These are phyloP conservation scores for Erannis defoliaria DNA, from an alignment of 2,888 invertebrate genomes.

Conservation along the genomic window DNA sequence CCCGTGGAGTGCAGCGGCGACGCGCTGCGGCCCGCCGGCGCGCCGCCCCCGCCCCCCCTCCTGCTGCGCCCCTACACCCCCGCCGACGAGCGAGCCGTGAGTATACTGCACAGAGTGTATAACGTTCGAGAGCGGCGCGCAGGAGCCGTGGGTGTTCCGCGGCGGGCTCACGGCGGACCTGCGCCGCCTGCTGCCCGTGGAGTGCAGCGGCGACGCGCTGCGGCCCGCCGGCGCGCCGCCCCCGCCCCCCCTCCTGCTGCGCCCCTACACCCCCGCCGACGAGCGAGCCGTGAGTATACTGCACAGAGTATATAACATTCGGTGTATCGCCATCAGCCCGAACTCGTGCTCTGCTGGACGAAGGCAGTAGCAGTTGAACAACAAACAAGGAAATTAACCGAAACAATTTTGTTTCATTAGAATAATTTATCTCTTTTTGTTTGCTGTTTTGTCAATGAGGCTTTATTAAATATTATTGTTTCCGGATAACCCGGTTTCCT, in stretches of 20 bases:
- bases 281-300: constrained; percentile 82
- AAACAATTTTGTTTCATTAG: no score
- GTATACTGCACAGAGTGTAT: no score
- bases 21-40: constrained; percentile 94
- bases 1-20: constrained; percentile 95
- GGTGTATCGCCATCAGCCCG: no score
- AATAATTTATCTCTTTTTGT: no score
- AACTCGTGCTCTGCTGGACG: no score
- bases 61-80: constrained; percentile 91
- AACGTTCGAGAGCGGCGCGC: constrained; percentile 98
- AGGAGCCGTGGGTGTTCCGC: constrained; percentile 99
- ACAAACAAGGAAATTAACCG: no score
- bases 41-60: constrained; percentile 79
- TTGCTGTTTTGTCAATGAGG: no score
- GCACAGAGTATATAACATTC: no score
- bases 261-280: constrained; percentile 91
- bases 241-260: constrained; percentile 75
- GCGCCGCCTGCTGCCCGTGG: constrained; percentile 95
- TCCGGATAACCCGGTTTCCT: no score
- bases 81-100: constrained; percentile 87
- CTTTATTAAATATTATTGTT: no score
- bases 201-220: constrained; percentile 93
- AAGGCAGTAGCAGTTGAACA: no score
- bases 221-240: constrained; percentile 92
- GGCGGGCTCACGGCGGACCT: constrained; percentile 95